Base-by-base conservation (phyloP, 2,113 vertebrate genomes). In the Columba janthina region DNA sequence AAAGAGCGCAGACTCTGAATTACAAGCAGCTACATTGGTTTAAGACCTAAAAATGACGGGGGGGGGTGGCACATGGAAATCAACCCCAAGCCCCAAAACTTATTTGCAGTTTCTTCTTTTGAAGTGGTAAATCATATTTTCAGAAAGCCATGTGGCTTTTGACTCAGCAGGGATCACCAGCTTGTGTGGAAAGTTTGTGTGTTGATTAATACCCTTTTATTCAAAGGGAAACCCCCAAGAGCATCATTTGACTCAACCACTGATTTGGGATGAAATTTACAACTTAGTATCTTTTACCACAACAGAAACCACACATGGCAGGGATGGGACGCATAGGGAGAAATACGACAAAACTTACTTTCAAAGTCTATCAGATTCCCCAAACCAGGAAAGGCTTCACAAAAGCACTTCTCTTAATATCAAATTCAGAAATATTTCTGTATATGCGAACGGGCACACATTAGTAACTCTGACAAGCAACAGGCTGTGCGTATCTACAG, bases 201-300 rank as follows among this genome's bases (percentile, higher is more conserved):
- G n/a, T 24, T 64, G 36, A 62, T 4, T 66, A 26, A 5, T 12
- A 76, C 31, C 25, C 7, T 79, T 66, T 8, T 66, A 57, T n/a
- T 66, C 32, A 29, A 8, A 75, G 5, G 9, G 26, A 70, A 90
- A 28, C 7, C 38, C 44, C 15, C 21, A 40, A 10, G 5, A 57
- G 15, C 19, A 50, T 64, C 3, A 20, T 50, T 34, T 26, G 15
- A 51, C 15, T 46, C 53, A 72, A 15, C 1, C 6, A 75, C 32
- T 26, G 10, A 50, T 73, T 19, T 24, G 3, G 31, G 18, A 61
- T 21, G 50, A 34, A 53, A 24, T 34, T 62, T 69, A 25, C 21
- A 71, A 9, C 3, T 48, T 2, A 0, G 0, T 11, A 12, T 50
- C 58, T 51, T 42, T 44, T 8, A 14, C 19, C 8, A 16, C 57